Conservation (phyloP, 2,113 vertebrate species). For the Oreotrochilus melanogaster region DNA sequence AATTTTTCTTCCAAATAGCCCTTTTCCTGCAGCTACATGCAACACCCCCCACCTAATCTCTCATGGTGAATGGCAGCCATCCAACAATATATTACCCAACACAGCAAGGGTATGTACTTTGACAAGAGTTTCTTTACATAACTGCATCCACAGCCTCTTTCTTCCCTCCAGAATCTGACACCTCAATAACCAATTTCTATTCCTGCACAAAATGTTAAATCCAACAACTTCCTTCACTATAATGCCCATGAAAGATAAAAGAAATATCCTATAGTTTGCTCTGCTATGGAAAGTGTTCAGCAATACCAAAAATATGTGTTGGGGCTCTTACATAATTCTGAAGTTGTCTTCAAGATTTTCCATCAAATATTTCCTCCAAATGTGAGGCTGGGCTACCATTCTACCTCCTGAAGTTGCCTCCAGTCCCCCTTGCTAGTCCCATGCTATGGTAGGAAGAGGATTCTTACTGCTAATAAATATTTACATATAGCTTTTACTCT, state of each 20-base stretch:
- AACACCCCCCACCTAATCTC: neutral
- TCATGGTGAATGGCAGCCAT: neutral
- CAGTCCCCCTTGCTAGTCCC: neutral
- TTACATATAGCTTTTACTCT: neutral
- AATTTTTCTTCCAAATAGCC: slow-evolving; percentile 51
- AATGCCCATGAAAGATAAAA: neutral
- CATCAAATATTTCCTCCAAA: neutral
- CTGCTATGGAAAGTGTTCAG: neutral
- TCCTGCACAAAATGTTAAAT: neutral
- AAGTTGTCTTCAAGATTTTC: neutral
- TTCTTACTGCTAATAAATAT: neutral
- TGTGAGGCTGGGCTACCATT: neutral
- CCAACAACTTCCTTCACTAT: neutral
- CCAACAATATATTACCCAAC: neutral
- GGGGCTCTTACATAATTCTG: neutral
- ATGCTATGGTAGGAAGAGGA: neutral
- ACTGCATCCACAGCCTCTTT: neutral
- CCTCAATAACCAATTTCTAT: neutral
- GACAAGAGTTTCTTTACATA: neutral
- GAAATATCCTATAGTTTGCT: neutral
- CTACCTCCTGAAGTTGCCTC: neutral
- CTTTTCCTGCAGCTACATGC: slow-evolving; percentile 26
- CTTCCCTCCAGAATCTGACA: neutral
- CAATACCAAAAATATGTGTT: accelerated
- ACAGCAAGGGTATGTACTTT: neutral